phyloP scores from a whole-genome alignment of 2,113 vertebrate genomes.

The Otis tarda region DNA sequence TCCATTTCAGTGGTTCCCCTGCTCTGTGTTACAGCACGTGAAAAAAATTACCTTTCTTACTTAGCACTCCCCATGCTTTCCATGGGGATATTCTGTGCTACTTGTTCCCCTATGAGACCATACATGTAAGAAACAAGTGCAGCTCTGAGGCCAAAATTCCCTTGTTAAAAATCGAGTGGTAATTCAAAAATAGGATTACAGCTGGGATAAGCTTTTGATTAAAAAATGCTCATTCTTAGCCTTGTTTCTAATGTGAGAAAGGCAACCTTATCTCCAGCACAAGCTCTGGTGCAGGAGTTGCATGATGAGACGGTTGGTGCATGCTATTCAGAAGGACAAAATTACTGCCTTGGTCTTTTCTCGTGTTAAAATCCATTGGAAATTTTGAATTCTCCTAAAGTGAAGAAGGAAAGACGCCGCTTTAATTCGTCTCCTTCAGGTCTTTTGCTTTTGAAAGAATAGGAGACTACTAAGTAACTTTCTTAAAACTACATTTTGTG shows the following conservation, averaged over 20 bases:
- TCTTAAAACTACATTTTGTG: neutral
- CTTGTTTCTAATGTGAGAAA: neutral
- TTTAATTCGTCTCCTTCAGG: neutral
- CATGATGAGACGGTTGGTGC: accelerated
- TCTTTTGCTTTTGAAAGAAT: neutral
- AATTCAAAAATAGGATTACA: neutral
- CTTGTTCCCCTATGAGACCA: neutral
- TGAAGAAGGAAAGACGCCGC: neutral
- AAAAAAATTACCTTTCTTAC: neutral
- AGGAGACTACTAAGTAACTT: neutral
- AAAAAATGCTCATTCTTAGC: neutral
- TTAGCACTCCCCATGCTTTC: neutral
- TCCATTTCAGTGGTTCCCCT: neutral
- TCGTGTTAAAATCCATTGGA: neutral
- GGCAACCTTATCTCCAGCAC: neutral
- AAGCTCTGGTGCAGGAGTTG: neutral
- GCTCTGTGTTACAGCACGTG: neutral
- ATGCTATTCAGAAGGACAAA: neutral
- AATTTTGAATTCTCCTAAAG: neutral
- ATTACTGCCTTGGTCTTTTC: neutral
- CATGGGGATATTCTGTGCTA: neutral
- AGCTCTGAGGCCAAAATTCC: neutral
- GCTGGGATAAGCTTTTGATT: neutral
- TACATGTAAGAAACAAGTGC: neutral
- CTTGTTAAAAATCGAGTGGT: neutral